Evolutionary conservation across 2,797 vertebrate genomes (phyloP).

Genomic region (Distichodus sexfasciatus): DNA sequence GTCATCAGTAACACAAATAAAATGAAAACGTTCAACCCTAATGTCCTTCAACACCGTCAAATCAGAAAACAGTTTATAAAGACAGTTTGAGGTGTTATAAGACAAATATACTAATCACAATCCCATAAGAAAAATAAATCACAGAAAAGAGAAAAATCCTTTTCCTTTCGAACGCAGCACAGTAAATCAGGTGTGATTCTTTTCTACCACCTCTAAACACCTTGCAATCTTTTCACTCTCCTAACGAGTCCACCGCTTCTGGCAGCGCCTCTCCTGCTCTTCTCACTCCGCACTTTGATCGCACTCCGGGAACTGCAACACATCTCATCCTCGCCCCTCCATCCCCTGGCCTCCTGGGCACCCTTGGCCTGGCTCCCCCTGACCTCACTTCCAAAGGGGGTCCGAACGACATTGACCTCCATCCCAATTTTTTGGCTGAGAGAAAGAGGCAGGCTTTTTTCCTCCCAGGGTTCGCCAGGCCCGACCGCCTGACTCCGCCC

Average conservation of each 20-base stretch:
- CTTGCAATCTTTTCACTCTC: no score
- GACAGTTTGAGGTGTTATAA: background rate
- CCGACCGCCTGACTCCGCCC: constrained; percentile 59
- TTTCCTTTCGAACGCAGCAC: no score
- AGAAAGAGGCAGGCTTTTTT: constrained; percentile 54
- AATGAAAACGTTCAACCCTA: background rate
- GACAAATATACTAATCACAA: background rate
- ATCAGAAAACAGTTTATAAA: no score
- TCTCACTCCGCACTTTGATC: constrained; percentile 67
- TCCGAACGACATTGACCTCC: constrained; percentile 68
- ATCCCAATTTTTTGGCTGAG: constrained; percentile 54
- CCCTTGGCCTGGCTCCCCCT: constrained; percentile 66
- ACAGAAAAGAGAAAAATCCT: no score
- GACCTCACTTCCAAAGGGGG: constrained; percentile 61
- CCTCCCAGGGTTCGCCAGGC: constrained; percentile 58
- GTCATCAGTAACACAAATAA: no score
- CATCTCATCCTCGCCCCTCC: constrained; percentile 58
- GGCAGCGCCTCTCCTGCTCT: constrained; percentile 33
- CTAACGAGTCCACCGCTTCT: no score
- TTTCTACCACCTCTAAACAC: background rate
- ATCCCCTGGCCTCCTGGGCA: constrained; percentile 54
- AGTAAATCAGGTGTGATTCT: background rate
- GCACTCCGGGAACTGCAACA: constrained; percentile 65
- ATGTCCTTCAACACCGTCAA: no score
- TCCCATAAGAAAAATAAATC: background rate